These are phyloP conservation scores for Gambelia wislizenii DNA, from an alignment of 2,797 vertebrate genomes.

Conservation along the genomic window DNA sequence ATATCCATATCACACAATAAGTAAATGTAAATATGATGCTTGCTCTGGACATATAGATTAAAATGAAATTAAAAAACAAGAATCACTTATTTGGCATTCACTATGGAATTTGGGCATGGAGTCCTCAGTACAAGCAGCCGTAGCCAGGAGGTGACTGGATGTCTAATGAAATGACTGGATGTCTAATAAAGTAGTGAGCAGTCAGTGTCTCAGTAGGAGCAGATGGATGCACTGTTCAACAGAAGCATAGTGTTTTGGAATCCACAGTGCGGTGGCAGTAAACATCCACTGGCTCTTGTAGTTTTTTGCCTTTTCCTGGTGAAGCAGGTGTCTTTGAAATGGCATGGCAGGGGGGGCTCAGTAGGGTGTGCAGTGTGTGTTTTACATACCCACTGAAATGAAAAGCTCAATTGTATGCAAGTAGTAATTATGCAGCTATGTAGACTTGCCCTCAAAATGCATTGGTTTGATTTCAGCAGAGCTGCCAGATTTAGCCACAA, in stretches of 20 bases:
- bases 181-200: background rate
- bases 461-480: conserved; percentile 80
- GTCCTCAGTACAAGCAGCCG: background rate
- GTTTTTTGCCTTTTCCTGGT: conserved; percentile 43
- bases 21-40: background rate
- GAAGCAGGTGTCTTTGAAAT: conserved; percentile 47
- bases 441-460: conserved; percentile 76
- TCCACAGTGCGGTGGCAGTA: rapidly evolving
- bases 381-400: conserved; percentile 69
- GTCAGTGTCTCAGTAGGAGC: background rate
- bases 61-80: background rate
- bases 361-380: conserved; percentile 40
- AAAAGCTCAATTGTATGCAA: conserved; percentile 79
- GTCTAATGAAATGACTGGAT: background rate
- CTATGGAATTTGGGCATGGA: background rate
- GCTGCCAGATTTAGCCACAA: conserved; percentile 90
- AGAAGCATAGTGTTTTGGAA: background rate
- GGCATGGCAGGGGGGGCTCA: conserved; percentile 30
- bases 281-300: conserved; percentile 9
- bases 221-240: background rate
- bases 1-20: too few relatives aligned
- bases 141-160: background rate
- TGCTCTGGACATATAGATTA: background rate
- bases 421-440: conserved; percentile 75
- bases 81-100: background rate